Base-by-base conservation (phyloP, 2,113 vertebrate species). In the Bubo scandiacus region DNA sequence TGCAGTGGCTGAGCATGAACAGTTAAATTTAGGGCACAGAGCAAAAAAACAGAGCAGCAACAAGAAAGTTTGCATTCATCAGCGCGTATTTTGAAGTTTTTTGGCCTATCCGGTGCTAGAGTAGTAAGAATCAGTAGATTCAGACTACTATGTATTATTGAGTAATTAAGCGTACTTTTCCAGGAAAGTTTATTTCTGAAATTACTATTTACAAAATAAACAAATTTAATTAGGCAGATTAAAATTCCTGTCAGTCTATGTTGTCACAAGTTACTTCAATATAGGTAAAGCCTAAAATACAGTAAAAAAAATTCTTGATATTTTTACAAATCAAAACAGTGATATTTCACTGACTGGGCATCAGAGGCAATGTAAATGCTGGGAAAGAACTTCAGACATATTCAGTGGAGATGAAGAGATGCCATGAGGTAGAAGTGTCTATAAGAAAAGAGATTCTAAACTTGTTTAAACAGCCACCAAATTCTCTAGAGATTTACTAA, bases 31-130 rank as follows among this genome's bases (percentile, higher is more conserved):
- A 87, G 38, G 47, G 45, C 58, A 81, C 12, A 74, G 5, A 36
- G n/a, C 5, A 54, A 20, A 81, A 81, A 54, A 14, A 36, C 19
- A 55, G 2, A 82, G n/a, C 8, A 42, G 43, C 10, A 40, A 55
- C 10, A 47, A 62, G 12, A 13, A 73, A 63, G 17, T 0, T 27
- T 12, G 2, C 17, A 90, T 15, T 32, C 32, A 55, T 40, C 27
- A 83, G 23, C 25, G 68, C 0, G 3, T 13, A 32, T 52, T 36
- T 68, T 52, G 8, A 75, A 13, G 8, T 4, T 20, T 34, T 90
- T 23, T 49, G 12, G 71, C 18, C 34, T 36, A 40, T 0, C 1
- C 0, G 3, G 21, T 49, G 15, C 18, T 45, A 40, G 16, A 78
- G 3, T 49, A 92, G 34, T 59, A 67, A 58, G 73, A 82, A 67